Evolutionary conservation across 2,113 vertebrate species (phyloP).

Genomic region (Melanostigma gelatinosum): DNA sequence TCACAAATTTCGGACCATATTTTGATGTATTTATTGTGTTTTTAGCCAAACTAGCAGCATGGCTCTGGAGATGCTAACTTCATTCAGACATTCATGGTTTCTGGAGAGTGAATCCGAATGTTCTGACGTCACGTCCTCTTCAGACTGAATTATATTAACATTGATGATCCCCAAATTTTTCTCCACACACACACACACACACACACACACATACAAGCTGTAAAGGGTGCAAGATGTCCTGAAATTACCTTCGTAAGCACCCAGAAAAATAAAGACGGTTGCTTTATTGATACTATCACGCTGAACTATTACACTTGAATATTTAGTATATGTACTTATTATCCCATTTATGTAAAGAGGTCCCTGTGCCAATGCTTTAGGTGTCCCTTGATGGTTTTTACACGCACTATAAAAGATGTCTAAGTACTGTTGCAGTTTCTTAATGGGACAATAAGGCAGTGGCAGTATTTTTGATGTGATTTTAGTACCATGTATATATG

Average conservation of each 20-base stretch:
- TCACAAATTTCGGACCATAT: not conserved
- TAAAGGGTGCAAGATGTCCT: not conserved
- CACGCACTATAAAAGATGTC: not conserved
- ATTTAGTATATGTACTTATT: slow-evolving; percentile 38
- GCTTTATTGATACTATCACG: slow-evolving; percentile 26
- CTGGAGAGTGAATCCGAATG: no score
- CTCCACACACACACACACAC: no score
- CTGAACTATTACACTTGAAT: slow-evolving; percentile 56
- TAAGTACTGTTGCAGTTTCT: slow-evolving; percentile 20
- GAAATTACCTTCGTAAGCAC: not conserved
- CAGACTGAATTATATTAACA: not conserved
- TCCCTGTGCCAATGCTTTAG: slow-evolving; percentile 57
- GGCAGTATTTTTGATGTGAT: slow-evolving; percentile 46
- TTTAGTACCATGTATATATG: slow-evolving; percentile 38
- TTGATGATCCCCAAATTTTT: not conserved
- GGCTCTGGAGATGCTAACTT: not conserved
- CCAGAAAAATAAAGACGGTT: slow-evolving; percentile 9
- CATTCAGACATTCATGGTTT: no score
- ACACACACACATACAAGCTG: not conserved
- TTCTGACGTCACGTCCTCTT: not conserved
- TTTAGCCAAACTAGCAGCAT: not conserved
- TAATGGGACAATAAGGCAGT: slow-evolving; percentile 23
- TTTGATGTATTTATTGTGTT: not conserved
- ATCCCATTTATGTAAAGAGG: slow-evolving; percentile 10
- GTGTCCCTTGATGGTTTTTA: slow-evolving; percentile 29